Conservation (phyloP, 2,113 vertebrate genomes). For the Chascanopsetta lugubris region DNA sequence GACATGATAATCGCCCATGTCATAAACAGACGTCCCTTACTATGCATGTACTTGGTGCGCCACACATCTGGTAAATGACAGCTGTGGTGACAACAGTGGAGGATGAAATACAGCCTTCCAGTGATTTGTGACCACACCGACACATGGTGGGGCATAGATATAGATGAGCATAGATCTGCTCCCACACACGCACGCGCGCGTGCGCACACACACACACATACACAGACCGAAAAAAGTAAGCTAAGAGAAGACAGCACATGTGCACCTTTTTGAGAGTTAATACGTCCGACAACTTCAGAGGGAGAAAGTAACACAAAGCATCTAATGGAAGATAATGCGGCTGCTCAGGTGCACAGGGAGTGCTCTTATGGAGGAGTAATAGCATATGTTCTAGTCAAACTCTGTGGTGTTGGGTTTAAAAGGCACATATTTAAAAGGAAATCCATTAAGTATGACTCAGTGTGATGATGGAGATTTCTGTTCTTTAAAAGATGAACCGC, state of each 20-base stretch:
- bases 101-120: not conserved
- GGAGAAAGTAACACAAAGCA: constrained; percentile 1
- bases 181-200: too few species aligned
- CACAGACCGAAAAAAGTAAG: not conserved
- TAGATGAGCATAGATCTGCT: not conserved
- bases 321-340: constrained; percentile 4
- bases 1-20: constrained; percentile 3
- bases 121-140: constrained; percentile 1
- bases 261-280: not conserved
- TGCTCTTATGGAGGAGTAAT: constrained; percentile 18
- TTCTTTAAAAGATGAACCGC: not conserved
- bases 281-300: too few species aligned
- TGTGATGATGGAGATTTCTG: not conserved
- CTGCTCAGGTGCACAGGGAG: constrained; percentile 18
- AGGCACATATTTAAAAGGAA: constrained; percentile 23
- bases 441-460: constrained; percentile 7
- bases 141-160: not conserved
- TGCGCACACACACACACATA: not conserved
- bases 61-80: constrained; percentile 10
- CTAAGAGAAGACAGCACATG: not conserved
- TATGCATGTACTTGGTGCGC: not conserved
- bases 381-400: constrained; percentile 24
- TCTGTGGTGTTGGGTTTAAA: constrained; percentile 27
- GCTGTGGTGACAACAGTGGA: not conserved
- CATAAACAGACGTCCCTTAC: not conserved